Conservation (phyloP, 1,140 invertebrate genomes). For the Octopus sinensis region DNA sequence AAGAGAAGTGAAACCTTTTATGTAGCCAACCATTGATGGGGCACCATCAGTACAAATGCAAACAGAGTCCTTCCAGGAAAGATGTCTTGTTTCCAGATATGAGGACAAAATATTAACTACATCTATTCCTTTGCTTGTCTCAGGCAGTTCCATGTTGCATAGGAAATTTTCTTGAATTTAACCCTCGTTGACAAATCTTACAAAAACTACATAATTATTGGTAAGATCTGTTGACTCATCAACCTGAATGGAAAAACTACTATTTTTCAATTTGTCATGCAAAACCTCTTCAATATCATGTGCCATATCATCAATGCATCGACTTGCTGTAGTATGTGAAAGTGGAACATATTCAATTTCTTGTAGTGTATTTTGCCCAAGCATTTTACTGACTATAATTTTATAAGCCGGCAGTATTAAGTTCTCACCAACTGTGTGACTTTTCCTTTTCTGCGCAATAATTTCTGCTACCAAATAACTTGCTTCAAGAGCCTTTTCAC, state of each 20-base stretch:
- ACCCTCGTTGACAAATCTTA: slow-evolving; percentile 9
- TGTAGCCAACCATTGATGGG: slow-evolving; percentile 1
- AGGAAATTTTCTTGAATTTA: slow-evolving; percentile 1
- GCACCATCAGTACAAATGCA: background rate
- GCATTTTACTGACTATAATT: background rate
- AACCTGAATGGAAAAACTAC: background rate
- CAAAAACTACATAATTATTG: background rate
- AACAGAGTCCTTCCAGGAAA: background rate
- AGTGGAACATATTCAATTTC: slow-evolving; percentile 7
- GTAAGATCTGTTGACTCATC: slow-evolving; percentile 6
- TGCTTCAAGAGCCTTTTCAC: background rate
- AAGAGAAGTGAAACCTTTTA: slow-evolving; percentile 3
- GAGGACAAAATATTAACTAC: background rate
- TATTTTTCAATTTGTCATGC: slow-evolving; percentile 3
- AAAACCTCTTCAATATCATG: background rate
- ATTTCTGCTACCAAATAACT: background rate
- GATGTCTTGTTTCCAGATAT: background rate
- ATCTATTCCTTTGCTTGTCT: background rate
- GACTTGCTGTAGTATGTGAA: background rate
- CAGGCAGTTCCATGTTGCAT: background rate
- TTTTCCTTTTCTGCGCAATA: background rate
- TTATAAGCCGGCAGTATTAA: background rate
- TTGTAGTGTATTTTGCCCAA: background rate
- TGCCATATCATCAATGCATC: background rate
- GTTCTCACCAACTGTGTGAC: background rate